Conservation (phyloP, 1,140 invertebrate genomes). For the Drosophila trapezifrons region DNA sequence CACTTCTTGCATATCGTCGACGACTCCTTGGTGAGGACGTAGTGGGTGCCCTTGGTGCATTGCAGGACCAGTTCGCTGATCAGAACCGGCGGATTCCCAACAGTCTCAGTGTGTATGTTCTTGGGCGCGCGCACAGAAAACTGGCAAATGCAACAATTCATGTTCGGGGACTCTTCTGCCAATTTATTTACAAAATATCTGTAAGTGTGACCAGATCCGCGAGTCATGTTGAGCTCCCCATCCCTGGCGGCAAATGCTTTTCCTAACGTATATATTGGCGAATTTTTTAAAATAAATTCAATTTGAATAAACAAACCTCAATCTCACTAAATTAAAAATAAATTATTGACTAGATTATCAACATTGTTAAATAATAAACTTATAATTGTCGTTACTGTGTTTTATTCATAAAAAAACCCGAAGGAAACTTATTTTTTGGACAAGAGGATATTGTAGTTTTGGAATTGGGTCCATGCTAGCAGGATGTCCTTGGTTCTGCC, state of each 20-base stretch:
- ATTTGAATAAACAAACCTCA: too few species aligned
- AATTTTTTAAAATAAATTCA: too few species aligned
- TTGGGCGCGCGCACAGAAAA: conserved; percentile 68
- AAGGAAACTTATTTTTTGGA: neutral
- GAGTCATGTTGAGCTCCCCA: neutral
- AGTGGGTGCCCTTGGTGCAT: conserved; percentile 65
- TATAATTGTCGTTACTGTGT: neutral
- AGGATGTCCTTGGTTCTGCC: conserved; percentile 34
- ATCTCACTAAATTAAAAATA: neutral
- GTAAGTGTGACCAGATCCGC: neutral
- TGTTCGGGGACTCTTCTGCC: conserved; percentile 25
- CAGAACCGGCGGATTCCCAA: conserved; percentile 65
- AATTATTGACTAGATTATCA: neutral
- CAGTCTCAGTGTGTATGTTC: conserved; percentile 63
- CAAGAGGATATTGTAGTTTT: conserved; percentile 11
- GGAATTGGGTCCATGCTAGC: conserved; percentile 33
- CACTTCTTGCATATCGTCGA: conserved; percentile 72
- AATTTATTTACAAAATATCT: conserved; percentile 47
- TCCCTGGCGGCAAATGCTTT: neutral
- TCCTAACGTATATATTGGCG: too few species aligned
- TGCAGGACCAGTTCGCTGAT: conserved; percentile 66
- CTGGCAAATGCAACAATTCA: conserved; percentile 76
- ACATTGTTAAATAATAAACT: neutral
- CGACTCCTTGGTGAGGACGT: conserved; percentile 47
- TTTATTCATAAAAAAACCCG: neutral